Base-by-base conservation (phyloP, 2,888 invertebrate species). In the Nemotelus nigrinus region DNA sequence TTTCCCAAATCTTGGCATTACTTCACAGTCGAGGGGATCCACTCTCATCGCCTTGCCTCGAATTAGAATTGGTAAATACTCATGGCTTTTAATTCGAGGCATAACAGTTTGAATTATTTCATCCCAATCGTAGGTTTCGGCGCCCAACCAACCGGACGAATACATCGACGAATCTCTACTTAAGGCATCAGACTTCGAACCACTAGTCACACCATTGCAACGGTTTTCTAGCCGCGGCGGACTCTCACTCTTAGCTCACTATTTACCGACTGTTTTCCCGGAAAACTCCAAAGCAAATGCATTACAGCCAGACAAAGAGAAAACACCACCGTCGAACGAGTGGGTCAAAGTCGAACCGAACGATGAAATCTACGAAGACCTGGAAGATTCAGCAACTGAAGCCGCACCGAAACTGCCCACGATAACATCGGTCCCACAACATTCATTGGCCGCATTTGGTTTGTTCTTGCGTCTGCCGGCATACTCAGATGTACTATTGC, bases 151-250 rank as follows among this genome's bases (percentile, higher is more conserved):
- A 70, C 80, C 74, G 39, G 83, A 82, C 44, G 83, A 83, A 50
- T 60, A 63, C 7, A 81, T 78, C 10, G 83, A 83, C 60, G 83
- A 83, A 25, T 76, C 80, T n/a, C 79, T 82, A 78, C 80, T 83
- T 2, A 85, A 86, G 81, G 85, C 86, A 25, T 83, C 82, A 25
- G 85, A 85, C 71, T 83, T 84, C 44, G 86, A 87, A 79, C 86
- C 87, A 0, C 80, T 87, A 47, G 85, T 86, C 5, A 85, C 88
- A 2, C 91, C 94, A 75, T 88, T 97, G 82, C 94, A 96, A 83
- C 93, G 94, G 82, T 97, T 98, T 88, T 96, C 96, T 74, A 91
- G 92, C 80, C 92, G 93, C 81, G 97, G 97, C 78, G 97, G 97
- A 2, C 89, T 98, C 78, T 96, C 96, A 10, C 89, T 97, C 78